Evolutionary conservation across 2,113 vertebrate species (phyloP).

Genomic region (Polypterus senegalus): DNA sequence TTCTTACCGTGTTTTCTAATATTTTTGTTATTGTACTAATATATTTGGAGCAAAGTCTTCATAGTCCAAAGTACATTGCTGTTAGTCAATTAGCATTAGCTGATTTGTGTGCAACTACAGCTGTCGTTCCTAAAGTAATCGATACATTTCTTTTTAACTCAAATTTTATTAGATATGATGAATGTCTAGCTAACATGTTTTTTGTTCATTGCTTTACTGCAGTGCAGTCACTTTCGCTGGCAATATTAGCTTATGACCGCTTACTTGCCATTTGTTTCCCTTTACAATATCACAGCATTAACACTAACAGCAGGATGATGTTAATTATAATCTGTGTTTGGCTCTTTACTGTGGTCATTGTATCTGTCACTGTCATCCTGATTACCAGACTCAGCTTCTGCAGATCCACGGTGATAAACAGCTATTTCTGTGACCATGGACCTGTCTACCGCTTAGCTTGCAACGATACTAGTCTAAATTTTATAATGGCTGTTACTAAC

Average conservation of each 20-base stretch:
- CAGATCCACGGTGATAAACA: constrained; percentile 34
- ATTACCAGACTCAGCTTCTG: constrained; percentile 41
- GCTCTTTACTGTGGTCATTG: constrained; percentile 15
- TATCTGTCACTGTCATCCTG: constrained; percentile 12
- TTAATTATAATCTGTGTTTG: constrained; percentile 27
- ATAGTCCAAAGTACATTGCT: constrained; percentile 43
- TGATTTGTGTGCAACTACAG: constrained; percentile 37
- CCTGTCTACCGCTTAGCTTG: constrained; percentile 35
- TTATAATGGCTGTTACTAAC: constrained; percentile 1
- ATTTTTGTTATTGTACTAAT: constrained; percentile 33
- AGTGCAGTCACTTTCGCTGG: constrained; percentile 44
- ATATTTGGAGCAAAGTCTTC: constrained; percentile 30
- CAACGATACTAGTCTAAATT: constrained; percentile 29
- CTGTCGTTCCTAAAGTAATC: constrained; percentile 42
- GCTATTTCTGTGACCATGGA: constrained; percentile 43
- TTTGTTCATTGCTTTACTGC: constrained; percentile 37
- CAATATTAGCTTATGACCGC: constrained; percentile 42
- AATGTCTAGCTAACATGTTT: constrained; percentile 38
- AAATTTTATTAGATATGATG: constrained; percentile 28
- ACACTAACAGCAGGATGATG: constrained; percentile 35
- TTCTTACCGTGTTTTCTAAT: constrained; percentile 27
- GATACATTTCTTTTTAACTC: constrained; percentile 41
- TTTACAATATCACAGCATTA: constrained; percentile 29
- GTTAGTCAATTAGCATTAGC: constrained; percentile 46
- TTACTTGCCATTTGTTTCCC: constrained; percentile 46